Percentiles rank a stretch among this genome's conserved stretches.
Evolutionary conservation across 2,888 invertebrate genomes (phyloP).

Genomic region (Chrysopilus asiliformis): DNA sequence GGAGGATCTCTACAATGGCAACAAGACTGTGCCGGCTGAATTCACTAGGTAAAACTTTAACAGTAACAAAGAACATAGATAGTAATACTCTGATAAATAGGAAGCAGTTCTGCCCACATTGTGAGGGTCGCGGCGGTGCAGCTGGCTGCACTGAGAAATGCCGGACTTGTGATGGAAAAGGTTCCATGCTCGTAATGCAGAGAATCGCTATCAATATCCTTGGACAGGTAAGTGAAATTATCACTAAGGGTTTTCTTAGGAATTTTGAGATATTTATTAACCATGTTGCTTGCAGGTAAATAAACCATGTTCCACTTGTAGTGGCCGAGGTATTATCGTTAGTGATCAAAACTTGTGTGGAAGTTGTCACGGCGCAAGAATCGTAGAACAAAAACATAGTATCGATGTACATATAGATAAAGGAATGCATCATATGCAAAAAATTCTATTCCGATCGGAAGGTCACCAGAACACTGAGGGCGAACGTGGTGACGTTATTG

Average conservation of each 20-base stretch:
- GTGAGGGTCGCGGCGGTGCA: slow-evolving; percentile 42
- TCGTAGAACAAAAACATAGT: slow-evolving; percentile 67
- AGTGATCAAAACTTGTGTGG: slow-evolving; percentile 73
- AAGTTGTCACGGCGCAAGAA: slow-evolving; percentile 72
- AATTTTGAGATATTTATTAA: not conserved
- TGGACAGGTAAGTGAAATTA: slow-evolving; percentile 11
- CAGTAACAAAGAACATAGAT: no score
- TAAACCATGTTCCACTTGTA: slow-evolving; percentile 44
- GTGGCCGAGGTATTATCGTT: slow-evolving; percentile 58
- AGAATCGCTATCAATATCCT: slow-evolving; percentile 38
- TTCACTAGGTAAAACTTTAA: no score
- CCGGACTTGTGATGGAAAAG: slow-evolving; percentile 62
- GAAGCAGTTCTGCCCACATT: slow-evolving; percentile 24
- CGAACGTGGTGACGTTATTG: slow-evolving; percentile 79
- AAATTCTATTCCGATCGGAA: slow-evolving; percentile 73
- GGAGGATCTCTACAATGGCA: slow-evolving; percentile 85
- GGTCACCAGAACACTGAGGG: slow-evolving; percentile 82
- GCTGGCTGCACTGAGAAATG: slow-evolving; percentile 54
- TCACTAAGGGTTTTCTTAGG: not conserved
- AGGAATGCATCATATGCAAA: slow-evolving; percentile 77
- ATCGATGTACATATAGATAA: slow-evolving; percentile 80
- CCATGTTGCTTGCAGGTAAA: slow-evolving; percentile 18
- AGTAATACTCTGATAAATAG: no score
- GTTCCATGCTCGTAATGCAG: slow-evolving; percentile 58
- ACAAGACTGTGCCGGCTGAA: slow-evolving; percentile 43